Percentiles rank a stretch among this genome's conserved stretches.
Conservation (phyloP, 2,113 vertebrate genomes). For the Terrapene triunguis region DNA sequence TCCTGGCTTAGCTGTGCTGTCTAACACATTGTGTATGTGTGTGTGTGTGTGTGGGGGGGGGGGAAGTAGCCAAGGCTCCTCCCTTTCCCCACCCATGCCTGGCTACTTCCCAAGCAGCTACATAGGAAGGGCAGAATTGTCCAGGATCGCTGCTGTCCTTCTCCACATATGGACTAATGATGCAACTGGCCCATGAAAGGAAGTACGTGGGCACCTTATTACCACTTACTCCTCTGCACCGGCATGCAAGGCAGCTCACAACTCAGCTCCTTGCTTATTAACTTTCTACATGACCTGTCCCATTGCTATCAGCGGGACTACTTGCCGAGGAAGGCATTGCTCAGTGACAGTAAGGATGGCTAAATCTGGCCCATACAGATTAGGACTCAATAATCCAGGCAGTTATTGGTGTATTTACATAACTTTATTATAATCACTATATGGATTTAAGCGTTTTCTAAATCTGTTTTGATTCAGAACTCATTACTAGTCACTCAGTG, state of each 20-base stretch:
- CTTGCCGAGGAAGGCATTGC: background rate
- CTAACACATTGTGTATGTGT: fast-evolving
- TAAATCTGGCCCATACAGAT: background rate
- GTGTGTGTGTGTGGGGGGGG: background rate
- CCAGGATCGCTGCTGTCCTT: background rate
- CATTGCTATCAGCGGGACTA: background rate
- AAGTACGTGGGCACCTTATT: background rate
- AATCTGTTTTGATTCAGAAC: conserved; percentile 38
- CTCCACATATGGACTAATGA: background rate
- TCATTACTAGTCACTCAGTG: conserved; percentile 30
- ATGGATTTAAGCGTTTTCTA: conserved; percentile 16
- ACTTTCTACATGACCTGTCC: background rate
- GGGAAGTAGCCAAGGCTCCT: background rate
- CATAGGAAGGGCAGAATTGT: background rate
- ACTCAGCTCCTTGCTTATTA: background rate
- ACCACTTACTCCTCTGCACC: background rate
- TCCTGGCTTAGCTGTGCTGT: fast-evolving
- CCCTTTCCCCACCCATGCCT: background rate
- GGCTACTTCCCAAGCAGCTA: background rate
- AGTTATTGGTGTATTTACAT: background rate
- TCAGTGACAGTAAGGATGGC: background rate
- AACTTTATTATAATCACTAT: conserved; percentile 12
- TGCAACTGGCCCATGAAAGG: background rate
- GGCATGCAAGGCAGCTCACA: background rate
- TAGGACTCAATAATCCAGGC: background rate